Evolutionary conservation across 1,140 invertebrate species (phyloP), one percentile per base, ranked within the genome.

Genomic region (Polyergus mexicanus): DNA sequence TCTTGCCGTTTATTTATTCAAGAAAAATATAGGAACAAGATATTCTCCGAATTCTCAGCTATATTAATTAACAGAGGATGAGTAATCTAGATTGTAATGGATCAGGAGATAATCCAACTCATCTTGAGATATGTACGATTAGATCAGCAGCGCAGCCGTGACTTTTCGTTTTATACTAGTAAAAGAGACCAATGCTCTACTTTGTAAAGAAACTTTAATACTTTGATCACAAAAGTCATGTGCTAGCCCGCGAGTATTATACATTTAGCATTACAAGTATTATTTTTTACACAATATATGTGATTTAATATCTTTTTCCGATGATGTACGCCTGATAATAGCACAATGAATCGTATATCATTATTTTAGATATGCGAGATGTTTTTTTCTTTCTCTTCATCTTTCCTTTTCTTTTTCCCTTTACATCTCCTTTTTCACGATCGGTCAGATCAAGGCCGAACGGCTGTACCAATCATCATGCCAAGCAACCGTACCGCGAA

Each of bases 31-130:
- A 25, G 8, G n/a, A 38, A 25, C 56, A 1, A 22, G 10, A 7
- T 16, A 8, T 35, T 71, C 54, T 32, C 32, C 16, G 78, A 60
- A 60, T 83, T 60, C 3, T 16, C n/a, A 47, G 13, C 28, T 54
- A 25, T 80, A 68, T 54, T 80, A 69, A 80, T 80, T 80, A 80
- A 80, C 63, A 22, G 65, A 80, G 44, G 28, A 83, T 83, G 78
- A 83, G 78, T 83, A 62, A 41, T 74, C 68, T 44, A 60, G 68
- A 47, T 60, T 44, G 78, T 72, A 74, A 83, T 74, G 54, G 68
- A 72, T 58, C 56, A 3, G 35, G 19, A 68, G 78, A 71, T 35
- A 83, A 74, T 51, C 68, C 28, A 83, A 83, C 38, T 83, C 78
- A 83, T 83, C 78, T 74, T 56, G 54, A 62, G 68, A 83, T 25